Evolutionary conservation across 2,797 vertebrate species (phyloP).

Genomic region (Danio aesculapii): DNA sequence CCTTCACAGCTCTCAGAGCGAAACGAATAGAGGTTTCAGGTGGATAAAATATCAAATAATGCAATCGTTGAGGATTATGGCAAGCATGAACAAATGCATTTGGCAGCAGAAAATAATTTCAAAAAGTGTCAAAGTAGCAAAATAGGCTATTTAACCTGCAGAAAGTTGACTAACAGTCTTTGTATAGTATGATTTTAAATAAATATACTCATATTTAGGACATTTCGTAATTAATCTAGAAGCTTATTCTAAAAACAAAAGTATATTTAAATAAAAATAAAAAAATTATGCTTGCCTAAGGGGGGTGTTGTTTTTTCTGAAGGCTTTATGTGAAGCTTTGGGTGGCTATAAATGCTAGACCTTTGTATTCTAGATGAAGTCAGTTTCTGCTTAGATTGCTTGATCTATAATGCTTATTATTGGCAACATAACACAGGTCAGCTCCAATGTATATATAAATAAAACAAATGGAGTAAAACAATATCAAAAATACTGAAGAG

Average conservation of each 20-base stretch:
- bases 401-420: background rate
- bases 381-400: background rate
- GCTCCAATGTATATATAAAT: background rate
- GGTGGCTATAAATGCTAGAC: background rate
- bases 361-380: background rate
- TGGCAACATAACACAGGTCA: background rate
- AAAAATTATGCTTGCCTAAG: background rate
- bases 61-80: background rate
- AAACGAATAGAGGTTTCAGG: conserved; percentile 12
- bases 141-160: conserved; percentile 30
- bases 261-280: background rate
- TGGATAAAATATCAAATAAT: conserved; percentile 5
- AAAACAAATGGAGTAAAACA: background rate
- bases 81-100: background rate
- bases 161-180: conserved; percentile 55
- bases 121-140: conserved; percentile 14
- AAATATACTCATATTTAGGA: conserved; percentile 30
- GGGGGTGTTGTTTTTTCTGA: background rate
- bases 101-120: conserved; percentile 32
- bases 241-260: conserved; percentile 15
- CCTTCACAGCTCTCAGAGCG: conserved; percentile 26
- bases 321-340: conserved; percentile 26
- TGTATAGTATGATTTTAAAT: conserved; percentile 37
- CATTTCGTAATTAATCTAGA: conserved; percentile 12
- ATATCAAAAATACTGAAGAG: conserved; percentile 4